Conservation (phyloP, 1,140 invertebrate genomes). For the Ericerus pela region DNA sequence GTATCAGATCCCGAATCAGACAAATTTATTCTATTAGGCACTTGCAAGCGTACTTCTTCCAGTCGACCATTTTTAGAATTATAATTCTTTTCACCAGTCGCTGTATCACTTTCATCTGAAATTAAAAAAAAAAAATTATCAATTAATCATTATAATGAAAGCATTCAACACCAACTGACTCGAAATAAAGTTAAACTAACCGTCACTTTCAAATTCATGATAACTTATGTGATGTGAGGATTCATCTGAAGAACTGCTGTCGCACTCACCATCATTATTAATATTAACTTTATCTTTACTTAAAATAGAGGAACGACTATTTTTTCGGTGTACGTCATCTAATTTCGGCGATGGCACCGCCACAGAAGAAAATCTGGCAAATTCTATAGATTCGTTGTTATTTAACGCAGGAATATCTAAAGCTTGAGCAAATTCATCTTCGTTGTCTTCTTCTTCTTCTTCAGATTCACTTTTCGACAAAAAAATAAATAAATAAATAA, state of each 20-base stretch:
- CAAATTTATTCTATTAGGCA: constrained; percentile 37
- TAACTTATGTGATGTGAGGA: constrained; percentile 41
- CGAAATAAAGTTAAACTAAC: constrained; percentile 30
- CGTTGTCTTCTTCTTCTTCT: constrained; percentile 34
- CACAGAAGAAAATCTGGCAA: not conserved
- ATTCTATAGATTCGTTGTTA: constrained; percentile 1
- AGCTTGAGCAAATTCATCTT: constrained; percentile 45
- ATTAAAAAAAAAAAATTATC: constrained; percentile 1
- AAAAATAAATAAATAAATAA: not conserved
- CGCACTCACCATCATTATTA: constrained; percentile 26
- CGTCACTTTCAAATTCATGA: constrained; percentile 46
- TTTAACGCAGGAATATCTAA: constrained; percentile 31
- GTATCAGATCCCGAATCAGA: constrained; percentile 56
- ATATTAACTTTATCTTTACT: constrained; percentile 13
- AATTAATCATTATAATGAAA: constrained; percentile 23
- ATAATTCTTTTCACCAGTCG: constrained; percentile 53
- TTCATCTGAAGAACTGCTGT: constrained; percentile 35
- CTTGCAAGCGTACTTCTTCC: constrained; percentile 49
- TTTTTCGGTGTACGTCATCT: not conserved
- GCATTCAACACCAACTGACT: constrained; percentile 8
- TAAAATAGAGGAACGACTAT: not conserved
- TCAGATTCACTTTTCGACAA: constrained; percentile 35
- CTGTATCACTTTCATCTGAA: constrained; percentile 43
- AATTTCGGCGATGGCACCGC: not conserved
- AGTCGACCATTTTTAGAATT: constrained; percentile 46